Conservation (phyloP, 2,113 vertebrate species). For the Vireo altiloquus region DNA sequence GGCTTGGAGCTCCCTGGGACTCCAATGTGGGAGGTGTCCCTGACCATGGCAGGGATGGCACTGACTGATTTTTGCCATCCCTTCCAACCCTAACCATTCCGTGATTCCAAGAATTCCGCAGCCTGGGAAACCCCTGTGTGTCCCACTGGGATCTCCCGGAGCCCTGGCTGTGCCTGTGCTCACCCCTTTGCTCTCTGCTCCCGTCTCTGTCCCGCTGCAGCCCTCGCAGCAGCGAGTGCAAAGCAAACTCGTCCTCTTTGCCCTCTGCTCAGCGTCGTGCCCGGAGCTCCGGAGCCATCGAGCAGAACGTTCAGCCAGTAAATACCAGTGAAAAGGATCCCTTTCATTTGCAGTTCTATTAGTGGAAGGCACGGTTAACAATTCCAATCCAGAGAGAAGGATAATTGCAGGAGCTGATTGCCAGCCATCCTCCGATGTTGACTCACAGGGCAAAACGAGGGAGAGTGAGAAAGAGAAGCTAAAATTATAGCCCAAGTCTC, state of each 20-base stretch:
- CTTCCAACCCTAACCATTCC: background rate
- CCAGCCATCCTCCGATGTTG: conserved; percentile 57
- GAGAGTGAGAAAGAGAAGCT: conserved; percentile 53
- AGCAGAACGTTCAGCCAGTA: conserved; percentile 21
- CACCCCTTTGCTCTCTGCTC: background rate
- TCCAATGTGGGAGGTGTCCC: background rate
- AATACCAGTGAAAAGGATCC: conserved; percentile 37
- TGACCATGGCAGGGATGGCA: background rate
- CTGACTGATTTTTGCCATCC: rapidly evolving
- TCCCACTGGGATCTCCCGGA: background rate
- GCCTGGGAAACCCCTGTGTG: background rate
- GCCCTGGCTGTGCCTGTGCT: background rate
- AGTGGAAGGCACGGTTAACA: conserved; percentile 57
- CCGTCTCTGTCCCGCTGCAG: background rate
- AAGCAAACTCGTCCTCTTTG: conserved; percentile 41
- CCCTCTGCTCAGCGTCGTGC: conserved; percentile 33
- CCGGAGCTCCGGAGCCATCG: background rate
- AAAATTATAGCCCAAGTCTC: conserved; percentile 55
- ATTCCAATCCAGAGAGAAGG: conserved; percentile 57
- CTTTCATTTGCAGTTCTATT: conserved; percentile 68
- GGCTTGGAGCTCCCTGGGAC: rapidly evolving
- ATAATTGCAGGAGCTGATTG: conserved; percentile 71
- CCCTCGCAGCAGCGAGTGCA: background rate
- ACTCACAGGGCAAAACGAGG: conserved; percentile 63
- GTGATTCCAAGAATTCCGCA: background rate